These are phyloP conservation scores for Mycalesis mineus DNA, from an alignment of 2,888 invertebrate species.

Conservation along the genomic window DNA sequence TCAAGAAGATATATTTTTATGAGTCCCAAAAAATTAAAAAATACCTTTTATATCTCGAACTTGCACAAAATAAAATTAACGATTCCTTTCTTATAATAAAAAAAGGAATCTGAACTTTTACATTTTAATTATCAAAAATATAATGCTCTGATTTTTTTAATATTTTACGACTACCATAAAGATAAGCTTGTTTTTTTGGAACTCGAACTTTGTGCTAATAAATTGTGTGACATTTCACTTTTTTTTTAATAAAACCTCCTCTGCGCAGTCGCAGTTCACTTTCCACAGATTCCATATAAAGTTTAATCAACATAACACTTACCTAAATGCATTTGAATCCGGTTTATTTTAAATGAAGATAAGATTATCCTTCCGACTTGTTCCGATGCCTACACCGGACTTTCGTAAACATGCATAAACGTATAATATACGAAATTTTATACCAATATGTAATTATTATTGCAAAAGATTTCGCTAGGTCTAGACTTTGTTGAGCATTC, in stretches of 20 bases:
- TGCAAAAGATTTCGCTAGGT: not conserved
- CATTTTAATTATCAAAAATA: not conserved
- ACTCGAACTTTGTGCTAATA: not conserved
- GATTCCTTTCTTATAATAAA: no score
- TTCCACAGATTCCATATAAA: not conserved
- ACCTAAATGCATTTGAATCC: not conserved
- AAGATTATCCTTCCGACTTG: constrained; percentile 3
- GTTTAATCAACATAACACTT: not conserved
- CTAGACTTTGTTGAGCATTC: not conserved
- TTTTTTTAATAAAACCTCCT: not conserved
- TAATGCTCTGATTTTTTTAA: not conserved
- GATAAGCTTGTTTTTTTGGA: not conserved
- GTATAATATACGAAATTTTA: not conserved
- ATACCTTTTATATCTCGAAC: no score
- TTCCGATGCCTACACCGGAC: not conserved
- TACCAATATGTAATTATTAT: not conserved
- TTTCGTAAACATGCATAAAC: not conserved
- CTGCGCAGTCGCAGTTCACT: not conserved
- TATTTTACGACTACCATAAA: not conserved
- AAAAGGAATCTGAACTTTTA: no score
- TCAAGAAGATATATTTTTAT: no score
- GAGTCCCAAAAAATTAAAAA: no score
- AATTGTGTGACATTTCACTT: not conserved
- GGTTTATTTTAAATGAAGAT: not conserved
- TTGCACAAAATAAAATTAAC: no score